Base-by-base conservation (phyloP, 2,888 invertebrate species). In the Philhelius pedissequus region DNA sequence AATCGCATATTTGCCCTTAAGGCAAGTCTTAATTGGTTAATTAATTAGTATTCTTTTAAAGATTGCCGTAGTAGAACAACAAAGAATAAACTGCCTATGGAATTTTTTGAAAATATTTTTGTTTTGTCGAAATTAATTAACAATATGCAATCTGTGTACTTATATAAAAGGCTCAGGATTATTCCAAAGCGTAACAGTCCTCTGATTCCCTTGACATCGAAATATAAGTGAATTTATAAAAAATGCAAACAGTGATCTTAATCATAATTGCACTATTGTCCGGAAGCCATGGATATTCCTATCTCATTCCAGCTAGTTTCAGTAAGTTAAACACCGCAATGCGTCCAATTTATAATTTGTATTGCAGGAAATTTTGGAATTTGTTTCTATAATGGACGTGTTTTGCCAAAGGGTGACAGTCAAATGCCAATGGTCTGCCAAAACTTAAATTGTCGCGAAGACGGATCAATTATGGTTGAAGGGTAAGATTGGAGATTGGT, bases 401-500 rank as follows among this genome's bases (percentile, higher is more conserved):
- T 87, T 18, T 38, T 88, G 27, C 64, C 86, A 25, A 84, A 80
- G 9, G 88, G 88, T 15, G 87, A 88, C 48, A 88, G 87, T 38
- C 78, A 83, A 15, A 52, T 88, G 68, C 82, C 86, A 0, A 86
- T 78, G 1, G 50, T 86, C 7, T 88, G 88, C 60, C 88, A 88
- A 81, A 87, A 87, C 76, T 86, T 87, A 84, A 86, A 45, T 32
- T 88, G 88, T 50, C 88, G 88, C 56, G 86, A 87, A 0, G 88
- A 88, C 52, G 88, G 88, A 9, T 88, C 88, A 0, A 87, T 88
- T 20, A 45, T 87, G 73, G 88, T 88, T 5, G 83, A 88, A 43
- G 88, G 88, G 88, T 87, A 77, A 77, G 87, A 13, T n/a, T n/a
- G n/a, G n/a, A n/a, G n/a, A 15, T 20, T 25, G 8, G 1, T 18